Evolutionary conservation across 2,113 vertebrate species (phyloP).

Genomic region (Uria lomvia): DNA sequence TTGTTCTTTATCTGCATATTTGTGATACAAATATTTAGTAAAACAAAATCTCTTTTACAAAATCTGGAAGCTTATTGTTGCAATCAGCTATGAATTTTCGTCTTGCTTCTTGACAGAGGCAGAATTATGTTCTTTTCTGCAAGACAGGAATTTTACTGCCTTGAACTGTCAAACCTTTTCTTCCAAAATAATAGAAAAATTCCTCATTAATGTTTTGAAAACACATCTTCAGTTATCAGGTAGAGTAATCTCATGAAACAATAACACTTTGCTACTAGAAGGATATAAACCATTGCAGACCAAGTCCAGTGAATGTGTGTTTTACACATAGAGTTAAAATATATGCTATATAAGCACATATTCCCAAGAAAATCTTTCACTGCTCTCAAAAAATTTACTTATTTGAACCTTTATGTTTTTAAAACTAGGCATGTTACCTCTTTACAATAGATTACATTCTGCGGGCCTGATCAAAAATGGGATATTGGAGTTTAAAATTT

Average conservation of each 20-base stretch:
- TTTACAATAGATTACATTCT: neutral
- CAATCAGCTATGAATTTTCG: neutral
- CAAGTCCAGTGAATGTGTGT: neutral
- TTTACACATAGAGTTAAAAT: neutral
- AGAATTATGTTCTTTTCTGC: neutral
- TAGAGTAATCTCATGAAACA: neutral
- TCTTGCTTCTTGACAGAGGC: neutral
- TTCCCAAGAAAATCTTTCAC: neutral
- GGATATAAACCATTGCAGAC: neutral
- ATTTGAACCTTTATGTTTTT: neutral
- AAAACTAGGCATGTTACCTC: neutral
- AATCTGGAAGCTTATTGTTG: neutral
- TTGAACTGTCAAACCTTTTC: neutral
- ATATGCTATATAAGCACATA: neutral
- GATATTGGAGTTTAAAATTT: neutral
- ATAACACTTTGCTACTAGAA: neutral
- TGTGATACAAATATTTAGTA: neutral
- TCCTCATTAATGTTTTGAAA: neutral
- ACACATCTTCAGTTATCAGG: neutral
- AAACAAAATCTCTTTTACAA: neutral
- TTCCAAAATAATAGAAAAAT: neutral
- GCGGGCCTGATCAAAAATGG: neutral
- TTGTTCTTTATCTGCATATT: neutral
- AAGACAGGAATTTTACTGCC: neutral
- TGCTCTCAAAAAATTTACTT: neutral